A percentile compares a stretch with the other conserved stretches of the same genome.
phyloP scores from a whole-genome alignment of 2,888 invertebrate genomes.

The Thecocarcelia acutangulata region DNA sequence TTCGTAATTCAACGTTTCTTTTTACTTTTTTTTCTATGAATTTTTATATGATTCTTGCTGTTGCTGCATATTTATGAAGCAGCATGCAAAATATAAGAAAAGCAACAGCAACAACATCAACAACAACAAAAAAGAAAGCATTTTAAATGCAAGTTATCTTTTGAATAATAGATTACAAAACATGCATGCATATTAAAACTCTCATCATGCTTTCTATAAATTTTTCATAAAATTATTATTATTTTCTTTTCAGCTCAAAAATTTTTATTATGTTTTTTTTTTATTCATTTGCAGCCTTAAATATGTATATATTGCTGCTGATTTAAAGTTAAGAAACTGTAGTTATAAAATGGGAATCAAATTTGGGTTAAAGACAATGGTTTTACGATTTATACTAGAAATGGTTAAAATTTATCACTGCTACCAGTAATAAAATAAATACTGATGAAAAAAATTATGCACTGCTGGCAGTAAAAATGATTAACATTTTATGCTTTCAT shows the following conservation, averaged over 20 bases:
- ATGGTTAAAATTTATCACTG: conserved; percentile 1
- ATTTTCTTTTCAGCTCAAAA: conserved; percentile 19
- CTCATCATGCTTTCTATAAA: conserved; percentile 45
- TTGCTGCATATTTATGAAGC: conserved; percentile 55
- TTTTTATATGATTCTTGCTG: conserved; percentile 25
- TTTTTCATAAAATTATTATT: conserved; percentile 42
- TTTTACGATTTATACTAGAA: neutral
- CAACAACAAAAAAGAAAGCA: conserved; percentile 30
- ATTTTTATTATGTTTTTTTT: neutral
- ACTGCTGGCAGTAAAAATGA: neutral
- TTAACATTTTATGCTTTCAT: neutral
- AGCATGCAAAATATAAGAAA: conserved; percentile 53
- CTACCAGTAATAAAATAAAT: neutral
- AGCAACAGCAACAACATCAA: neutral
- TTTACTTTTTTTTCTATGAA: conserved; percentile 5
- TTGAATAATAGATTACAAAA: conserved; percentile 70
- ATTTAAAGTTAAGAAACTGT: conserved; percentile 45
- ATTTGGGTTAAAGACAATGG: conserved; percentile 23
- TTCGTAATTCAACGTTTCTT: conserved; percentile 12
- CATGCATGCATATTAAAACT: conserved; percentile 59
- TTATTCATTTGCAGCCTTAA: conserved; percentile 8
- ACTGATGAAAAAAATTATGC: neutral
- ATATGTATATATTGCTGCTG: conserved; percentile 27
- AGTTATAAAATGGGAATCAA: conserved; percentile 29
- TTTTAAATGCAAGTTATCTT: conserved; percentile 68